Evolutionary conservation across 2,797 vertebrate species (phyloP).

Genomic region (Sternarchorhynchus goeldii): DNA sequence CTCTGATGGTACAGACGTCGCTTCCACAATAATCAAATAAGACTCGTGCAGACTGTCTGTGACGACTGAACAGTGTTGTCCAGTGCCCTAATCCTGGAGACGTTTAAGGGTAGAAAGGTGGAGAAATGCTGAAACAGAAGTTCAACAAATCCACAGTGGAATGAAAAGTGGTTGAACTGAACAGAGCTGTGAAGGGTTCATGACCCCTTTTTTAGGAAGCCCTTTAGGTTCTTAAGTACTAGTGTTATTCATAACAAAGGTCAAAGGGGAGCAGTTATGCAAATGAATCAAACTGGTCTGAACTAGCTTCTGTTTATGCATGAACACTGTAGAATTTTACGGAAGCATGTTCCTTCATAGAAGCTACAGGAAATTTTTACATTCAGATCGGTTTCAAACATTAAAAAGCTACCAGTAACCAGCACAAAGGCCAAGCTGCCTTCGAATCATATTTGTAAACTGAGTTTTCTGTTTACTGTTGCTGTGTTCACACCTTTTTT

Average conservation of each 20-base stretch:
- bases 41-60: conserved; percentile 15
- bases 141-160: too few species aligned
- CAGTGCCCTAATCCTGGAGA: not conserved
- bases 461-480: not conserved
- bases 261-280: not conserved
- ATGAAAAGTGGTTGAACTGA: not conserved
- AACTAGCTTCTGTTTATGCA: conserved; percentile 18
- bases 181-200: not conserved
- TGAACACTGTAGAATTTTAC: not conserved
- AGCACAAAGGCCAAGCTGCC: not conserved
- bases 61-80: not conserved
- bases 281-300: not conserved
- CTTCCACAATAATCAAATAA: conserved; percentile 35
- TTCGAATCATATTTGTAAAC: not conserved
- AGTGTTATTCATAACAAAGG: not conserved
- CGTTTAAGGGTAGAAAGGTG: not conserved
- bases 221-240: not conserved
- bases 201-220: not conserved
- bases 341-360: not conserved
- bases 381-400: not conserved
- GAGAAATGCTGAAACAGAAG: too few species aligned
- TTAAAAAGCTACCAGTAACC: not conserved
- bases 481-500: not conserved
- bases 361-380: not conserved
- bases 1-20: conserved; percentile 40